These are phyloP conservation scores for Tursiops truncatus DNA, from an alignment of 2,113 vertebrate genomes.

Conservation along the genomic window DNA sequence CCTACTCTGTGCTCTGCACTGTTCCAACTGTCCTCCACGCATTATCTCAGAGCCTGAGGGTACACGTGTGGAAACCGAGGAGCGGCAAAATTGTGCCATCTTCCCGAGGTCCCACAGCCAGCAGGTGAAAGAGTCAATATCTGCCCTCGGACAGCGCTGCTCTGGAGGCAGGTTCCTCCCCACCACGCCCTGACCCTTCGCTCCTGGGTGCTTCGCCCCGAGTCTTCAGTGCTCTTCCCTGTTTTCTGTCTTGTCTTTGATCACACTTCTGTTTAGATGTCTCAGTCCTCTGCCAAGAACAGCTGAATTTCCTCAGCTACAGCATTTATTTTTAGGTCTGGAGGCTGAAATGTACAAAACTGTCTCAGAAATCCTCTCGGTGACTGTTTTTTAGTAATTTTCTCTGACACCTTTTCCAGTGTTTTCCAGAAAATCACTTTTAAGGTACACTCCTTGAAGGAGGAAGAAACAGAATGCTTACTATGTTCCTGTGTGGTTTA, in stretches of 20 bases:
- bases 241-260: background rate
- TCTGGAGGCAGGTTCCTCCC: background rate
- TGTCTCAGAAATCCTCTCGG: background rate
- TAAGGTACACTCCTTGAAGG: background rate
- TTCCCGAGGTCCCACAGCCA: background rate
- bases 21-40: background rate
- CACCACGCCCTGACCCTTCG: background rate
- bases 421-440: background rate
- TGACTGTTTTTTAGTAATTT: slow-evolving; percentile 13
- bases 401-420: background rate
- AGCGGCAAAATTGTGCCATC: background rate
- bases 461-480: background rate
- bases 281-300: background rate
- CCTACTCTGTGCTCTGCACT: background rate
- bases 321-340: background rate
- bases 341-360: background rate
- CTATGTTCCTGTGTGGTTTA: background rate
- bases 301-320: background rate
- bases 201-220: background rate
- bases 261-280: background rate
- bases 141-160: background rate
- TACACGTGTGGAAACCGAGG: background rate
- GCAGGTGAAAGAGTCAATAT: background rate
- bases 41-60: background rate
- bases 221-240: background rate